A percentile compares a stretch with the other conserved stretches of the same genome.
Conservation (phyloP, 37 sponge, comb jelly and placozoan genomes). For the Cliona cf. orientalis region DNA sequence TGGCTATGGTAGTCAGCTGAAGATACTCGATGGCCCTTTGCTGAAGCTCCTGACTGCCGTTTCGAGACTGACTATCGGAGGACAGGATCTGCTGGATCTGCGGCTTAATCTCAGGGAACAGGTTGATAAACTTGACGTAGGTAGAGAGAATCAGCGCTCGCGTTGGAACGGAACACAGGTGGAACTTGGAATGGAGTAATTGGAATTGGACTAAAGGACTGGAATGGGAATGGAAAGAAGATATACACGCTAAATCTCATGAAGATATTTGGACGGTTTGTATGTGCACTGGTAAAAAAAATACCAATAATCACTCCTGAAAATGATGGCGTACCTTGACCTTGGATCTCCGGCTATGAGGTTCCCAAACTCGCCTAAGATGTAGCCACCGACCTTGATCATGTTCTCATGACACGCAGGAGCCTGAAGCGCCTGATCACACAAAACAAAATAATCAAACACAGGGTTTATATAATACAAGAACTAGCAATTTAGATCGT, state of each 20-base stretch:
- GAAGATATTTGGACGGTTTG: not conserved
- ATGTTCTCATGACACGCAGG: constrained; percentile 99
- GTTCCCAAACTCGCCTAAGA: constrained; percentile 97
- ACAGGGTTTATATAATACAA: too few relatives aligned
- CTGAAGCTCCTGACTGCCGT: constrained; percentile 88
- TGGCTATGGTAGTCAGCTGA: constrained; percentile 73
- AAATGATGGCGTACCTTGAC: constrained; percentile 61
- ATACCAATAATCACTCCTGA: not conserved
- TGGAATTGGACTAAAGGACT: constrained; percentile 90
- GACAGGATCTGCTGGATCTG: constrained; percentile 73
- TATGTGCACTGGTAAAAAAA: not conserved
- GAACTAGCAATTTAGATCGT: too few relatives aligned
- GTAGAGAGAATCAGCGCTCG: constrained; percentile 87
- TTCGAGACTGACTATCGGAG: constrained; percentile 76
- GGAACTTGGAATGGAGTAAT: constrained; percentile 92
- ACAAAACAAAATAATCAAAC: too few relatives aligned
- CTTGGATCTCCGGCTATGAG: constrained; percentile 92
- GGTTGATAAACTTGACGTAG: constrained; percentile 95
- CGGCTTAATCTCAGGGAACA: constrained; percentile 93
- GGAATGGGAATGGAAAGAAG: constrained; percentile 1
- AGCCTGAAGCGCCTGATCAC: constrained; percentile 90
- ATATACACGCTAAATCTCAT: not conserved
- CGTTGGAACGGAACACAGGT: constrained; percentile 80
- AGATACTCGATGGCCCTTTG: constrained; percentile 93
- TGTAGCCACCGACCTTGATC: constrained; percentile 97